A percentile compares a stretch with the other conserved stretches of the same genome.
phyloP scores from a whole-genome alignment of 2,888 invertebrate species.

The Drosophila aldrichi region DNA sequence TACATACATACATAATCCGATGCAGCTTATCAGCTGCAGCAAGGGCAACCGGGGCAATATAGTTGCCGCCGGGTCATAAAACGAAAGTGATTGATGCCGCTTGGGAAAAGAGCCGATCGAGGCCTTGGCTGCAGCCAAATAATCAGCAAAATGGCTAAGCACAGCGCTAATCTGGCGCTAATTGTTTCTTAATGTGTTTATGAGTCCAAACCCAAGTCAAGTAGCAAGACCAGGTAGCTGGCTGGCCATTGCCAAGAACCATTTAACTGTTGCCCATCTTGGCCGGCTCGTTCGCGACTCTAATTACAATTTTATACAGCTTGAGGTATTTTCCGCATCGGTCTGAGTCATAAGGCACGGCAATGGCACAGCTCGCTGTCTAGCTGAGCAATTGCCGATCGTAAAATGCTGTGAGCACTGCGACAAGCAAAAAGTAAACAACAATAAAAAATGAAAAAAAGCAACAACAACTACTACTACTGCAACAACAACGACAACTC shows the following conservation, averaged over 20 bases:
- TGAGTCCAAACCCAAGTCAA: slow-evolving; percentile 44
- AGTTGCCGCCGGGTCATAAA: slow-evolving; percentile 62
- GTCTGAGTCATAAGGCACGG: slow-evolving; percentile 59
- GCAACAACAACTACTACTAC: slow-evolving; percentile 21
- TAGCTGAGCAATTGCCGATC: slow-evolving; percentile 54
- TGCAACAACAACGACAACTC: slow-evolving; percentile 30
- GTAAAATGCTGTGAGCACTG: slow-evolving; percentile 47
- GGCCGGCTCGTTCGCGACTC: slow-evolving; percentile 34
- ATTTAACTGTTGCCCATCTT: slow-evolving; percentile 23
- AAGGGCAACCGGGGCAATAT: slow-evolving; percentile 1
- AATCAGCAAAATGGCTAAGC: slow-evolving; percentile 41
- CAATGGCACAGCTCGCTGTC: slow-evolving; percentile 27
- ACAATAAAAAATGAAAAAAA: slow-evolving; percentile 14
- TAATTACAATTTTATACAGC: slow-evolving; percentile 35
- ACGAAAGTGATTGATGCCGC: slow-evolving; percentile 61
- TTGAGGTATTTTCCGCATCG: slow-evolving; percentile 27
- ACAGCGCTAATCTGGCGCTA: slow-evolving; percentile 69
- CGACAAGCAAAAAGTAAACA: slow-evolving; percentile 43
- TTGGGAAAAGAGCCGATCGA: slow-evolving; percentile 22
- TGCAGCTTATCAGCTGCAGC: slow-evolving; percentile 42
- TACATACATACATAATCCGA: slow-evolving; percentile 2
- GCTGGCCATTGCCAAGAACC: slow-evolving; percentile 32
- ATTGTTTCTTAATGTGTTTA: slow-evolving; percentile 76
- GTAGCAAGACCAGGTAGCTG: not conserved
- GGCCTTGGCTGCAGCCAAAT: slow-evolving; percentile 27